Evolutionary conservation across 2,888 invertebrate species (phyloP).

Genomic region (Linnaemya vulpina): DNA sequence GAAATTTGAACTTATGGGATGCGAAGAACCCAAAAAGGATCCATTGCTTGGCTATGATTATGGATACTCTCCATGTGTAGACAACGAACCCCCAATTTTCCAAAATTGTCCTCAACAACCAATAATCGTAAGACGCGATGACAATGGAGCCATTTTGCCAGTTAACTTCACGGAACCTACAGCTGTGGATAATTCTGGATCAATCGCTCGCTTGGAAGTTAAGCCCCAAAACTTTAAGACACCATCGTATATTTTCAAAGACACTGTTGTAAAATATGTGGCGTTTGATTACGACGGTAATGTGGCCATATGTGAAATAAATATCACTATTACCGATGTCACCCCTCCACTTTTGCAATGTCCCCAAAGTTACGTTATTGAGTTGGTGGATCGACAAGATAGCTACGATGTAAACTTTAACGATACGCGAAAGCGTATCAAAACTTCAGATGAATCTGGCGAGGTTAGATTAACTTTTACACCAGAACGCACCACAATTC

Average conservation of each 20-base stretch:
- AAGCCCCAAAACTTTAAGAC: constrained; percentile 96
- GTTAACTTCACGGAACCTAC: constrained; percentile 97
- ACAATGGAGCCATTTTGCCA: constrained; percentile 93
- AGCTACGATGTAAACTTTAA: constrained; percentile 96
- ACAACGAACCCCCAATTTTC: constrained; percentile 98
- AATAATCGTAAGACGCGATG: constrained; percentile 93
- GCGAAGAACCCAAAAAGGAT: constrained; percentile 92
- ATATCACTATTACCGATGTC: constrained; percentile 96
- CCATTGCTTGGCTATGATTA: constrained; percentile 96
- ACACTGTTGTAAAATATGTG: constrained; percentile 96
- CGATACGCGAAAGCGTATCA: constrained; percentile 92
- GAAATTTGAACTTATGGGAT: constrained; percentile 98
- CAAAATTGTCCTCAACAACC: constrained; percentile 98
- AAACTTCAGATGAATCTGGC: constrained; percentile 94
- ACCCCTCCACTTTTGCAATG: constrained; percentile 95
- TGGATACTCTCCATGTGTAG: constrained; percentile 96
- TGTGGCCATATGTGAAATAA: constrained; percentile 97
- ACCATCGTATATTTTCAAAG: constrained; percentile 93
- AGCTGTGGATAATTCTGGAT: constrained; percentile 97
- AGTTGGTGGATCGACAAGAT: constrained; percentile 94
- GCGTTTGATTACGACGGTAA: constrained; percentile 99
- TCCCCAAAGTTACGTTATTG: constrained; percentile 96
- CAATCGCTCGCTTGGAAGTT: constrained; percentile 95
- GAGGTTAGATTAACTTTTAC: constrained; percentile 92
- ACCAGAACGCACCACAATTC: constrained; percentile 92